Evolutionary conservation across 2,113 vertebrate genomes (phyloP).

Genomic region (Ciconia maguari): DNA sequence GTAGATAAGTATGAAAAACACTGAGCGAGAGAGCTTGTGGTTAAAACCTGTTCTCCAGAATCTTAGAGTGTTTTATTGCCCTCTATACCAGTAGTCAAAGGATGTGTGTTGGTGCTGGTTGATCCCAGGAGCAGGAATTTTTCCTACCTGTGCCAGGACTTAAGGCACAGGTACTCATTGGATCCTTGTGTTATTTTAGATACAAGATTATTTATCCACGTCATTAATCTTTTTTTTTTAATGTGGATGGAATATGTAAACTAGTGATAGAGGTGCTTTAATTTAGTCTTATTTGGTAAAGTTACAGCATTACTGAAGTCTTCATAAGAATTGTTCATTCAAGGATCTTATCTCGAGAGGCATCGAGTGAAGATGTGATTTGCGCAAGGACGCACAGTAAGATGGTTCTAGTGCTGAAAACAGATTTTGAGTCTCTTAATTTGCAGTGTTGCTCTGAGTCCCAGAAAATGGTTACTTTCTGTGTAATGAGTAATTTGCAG

Average conservation of each 20-base stretch:
- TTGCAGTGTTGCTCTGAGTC: background rate
- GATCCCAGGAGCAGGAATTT: background rate
- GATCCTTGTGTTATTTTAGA: background rate
- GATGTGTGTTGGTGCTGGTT: background rate
- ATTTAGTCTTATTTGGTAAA: background rate
- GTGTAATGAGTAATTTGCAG: background rate
- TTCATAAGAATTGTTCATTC: background rate
- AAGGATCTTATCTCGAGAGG: background rate
- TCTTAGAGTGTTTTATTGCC: background rate
- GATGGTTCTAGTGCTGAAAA: background rate
- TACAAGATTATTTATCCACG: background rate
- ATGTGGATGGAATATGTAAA: background rate
- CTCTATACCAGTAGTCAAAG: fast-evolving
- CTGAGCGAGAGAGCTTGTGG: background rate
- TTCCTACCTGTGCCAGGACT: background rate
- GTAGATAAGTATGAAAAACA: background rate
- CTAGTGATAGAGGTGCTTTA: background rate
- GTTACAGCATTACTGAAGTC: background rate
- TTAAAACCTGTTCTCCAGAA: background rate
- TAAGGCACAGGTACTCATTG: background rate
- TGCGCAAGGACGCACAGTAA: background rate
- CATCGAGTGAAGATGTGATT: background rate
- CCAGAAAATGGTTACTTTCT: background rate
- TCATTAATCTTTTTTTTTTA: no score
- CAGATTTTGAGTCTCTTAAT: background rate